A percentile compares a stretch with the other conserved stretches of the same genome.
phyloP scores from a whole-genome alignment of 2,888 invertebrate species.

The Callimorpha dominula region DNA sequence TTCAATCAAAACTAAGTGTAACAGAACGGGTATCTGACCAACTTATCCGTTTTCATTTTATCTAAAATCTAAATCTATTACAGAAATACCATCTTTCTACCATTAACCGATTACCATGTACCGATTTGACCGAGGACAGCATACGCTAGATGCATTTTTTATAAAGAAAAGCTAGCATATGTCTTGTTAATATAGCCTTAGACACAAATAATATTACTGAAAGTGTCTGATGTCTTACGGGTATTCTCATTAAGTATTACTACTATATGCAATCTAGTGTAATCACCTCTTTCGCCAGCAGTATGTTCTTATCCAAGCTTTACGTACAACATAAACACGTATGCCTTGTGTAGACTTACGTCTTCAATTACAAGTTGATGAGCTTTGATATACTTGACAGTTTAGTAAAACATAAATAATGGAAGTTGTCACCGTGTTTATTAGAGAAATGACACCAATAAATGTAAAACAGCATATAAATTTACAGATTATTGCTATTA shows the following conservation, averaged over 20 bases:
- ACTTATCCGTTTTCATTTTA: background rate
- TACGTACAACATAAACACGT: conserved; percentile 37
- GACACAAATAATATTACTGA: background rate
- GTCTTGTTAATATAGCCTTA: background rate
- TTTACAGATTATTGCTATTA: no score
- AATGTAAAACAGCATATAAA: background rate
- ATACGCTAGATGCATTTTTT: background rate
- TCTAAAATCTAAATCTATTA: no score
- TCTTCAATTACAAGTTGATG: conserved; percentile 28
- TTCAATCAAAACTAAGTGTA: background rate
- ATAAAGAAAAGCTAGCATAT: background rate
- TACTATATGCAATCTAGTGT: background rate
- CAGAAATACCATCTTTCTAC: background rate
- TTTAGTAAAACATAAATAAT: background rate
- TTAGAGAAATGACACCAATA: conserved; percentile 1
- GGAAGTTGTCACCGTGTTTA: background rate
- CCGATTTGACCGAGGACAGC: background rate
- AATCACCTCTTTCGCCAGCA: conserved; percentile 30
- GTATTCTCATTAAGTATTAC: background rate
- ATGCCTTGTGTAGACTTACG: conserved; percentile 25
- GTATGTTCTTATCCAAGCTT: conserved; percentile 37
- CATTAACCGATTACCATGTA: no score
- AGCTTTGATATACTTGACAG: conserved; percentile 34
- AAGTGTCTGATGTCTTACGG: background rate
- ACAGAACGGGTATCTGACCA: background rate